Conservation (phyloP, 2,113 vertebrate genomes). For the Platysteira castanea region DNA sequence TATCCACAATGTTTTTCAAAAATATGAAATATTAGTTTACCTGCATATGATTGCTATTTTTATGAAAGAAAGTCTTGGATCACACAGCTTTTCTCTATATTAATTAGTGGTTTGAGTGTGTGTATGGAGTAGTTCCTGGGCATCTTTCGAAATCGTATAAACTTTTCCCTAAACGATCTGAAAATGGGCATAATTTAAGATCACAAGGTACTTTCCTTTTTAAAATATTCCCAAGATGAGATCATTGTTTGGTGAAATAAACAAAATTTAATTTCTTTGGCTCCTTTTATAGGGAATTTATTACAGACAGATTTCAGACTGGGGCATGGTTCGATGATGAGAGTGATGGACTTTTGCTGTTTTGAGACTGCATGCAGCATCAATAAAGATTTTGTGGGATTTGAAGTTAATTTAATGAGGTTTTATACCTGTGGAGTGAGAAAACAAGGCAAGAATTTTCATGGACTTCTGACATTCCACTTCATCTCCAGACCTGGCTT, state of each 20-base stretch:
- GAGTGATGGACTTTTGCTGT: not conserved
- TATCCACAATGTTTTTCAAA: not conserved
- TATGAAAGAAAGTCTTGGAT: not conserved
- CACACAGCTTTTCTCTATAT: not conserved
- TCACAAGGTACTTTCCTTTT: not conserved
- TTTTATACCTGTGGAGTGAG: not conserved
- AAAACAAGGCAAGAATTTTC: not conserved
- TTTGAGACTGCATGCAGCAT: not conserved
- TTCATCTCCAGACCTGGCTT: not conserved
- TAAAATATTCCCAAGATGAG: not conserved
- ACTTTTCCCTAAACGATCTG: not conserved
- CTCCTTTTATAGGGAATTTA: not conserved
- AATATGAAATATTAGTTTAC: not conserved
- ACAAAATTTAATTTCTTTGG: not conserved
- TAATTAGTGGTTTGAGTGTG: not conserved
- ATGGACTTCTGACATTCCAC: not conserved
- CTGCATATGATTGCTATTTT: not conserved
- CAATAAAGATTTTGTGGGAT: not conserved
- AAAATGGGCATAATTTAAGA: not conserved
- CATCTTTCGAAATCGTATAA: not conserved
- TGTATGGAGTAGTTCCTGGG: not conserved
- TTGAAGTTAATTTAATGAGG: not conserved
- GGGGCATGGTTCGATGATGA: rapidly evolving
- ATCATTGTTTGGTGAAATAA: not conserved
- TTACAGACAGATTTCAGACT: not conserved